phyloP scores from a whole-genome alignment of 2,888 invertebrate genomes.

The Stomorhina lunata region DNA sequence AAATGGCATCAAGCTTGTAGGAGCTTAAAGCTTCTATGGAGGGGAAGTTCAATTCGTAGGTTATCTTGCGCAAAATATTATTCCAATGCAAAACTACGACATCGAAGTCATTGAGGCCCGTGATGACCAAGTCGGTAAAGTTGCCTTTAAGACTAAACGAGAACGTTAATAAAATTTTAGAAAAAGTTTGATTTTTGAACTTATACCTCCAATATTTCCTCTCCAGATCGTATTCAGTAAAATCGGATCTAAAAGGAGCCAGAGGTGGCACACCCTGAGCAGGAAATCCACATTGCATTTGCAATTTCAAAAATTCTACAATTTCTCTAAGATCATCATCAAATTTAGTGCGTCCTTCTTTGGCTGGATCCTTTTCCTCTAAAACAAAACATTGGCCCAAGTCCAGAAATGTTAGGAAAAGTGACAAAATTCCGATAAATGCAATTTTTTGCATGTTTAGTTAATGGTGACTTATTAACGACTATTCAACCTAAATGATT shows the following conservation, averaged over 20 bases:
- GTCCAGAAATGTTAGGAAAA: background rate
- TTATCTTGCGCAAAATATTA: constrained; percentile 70
- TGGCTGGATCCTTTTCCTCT: background rate
- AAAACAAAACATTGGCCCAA: background rate
- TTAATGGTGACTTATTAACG: background rate
- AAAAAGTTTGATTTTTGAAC: background rate
- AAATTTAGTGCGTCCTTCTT: constrained; percentile 64
- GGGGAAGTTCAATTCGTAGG: constrained; percentile 73
- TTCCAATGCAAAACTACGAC: constrained; percentile 71
- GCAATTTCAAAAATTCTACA: constrained; percentile 73
- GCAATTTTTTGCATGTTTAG: constrained; percentile 12
- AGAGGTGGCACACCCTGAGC: constrained; percentile 72
- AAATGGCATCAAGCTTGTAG: constrained; percentile 70
- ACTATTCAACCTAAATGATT: background rate
- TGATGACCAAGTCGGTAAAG: constrained; percentile 70
- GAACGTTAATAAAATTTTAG: background rate
- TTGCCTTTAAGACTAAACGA: constrained; percentile 67
- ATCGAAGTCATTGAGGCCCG: constrained; percentile 74
- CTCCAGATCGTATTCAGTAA: constrained; percentile 61
- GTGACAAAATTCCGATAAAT: background rate
- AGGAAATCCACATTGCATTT: constrained; percentile 77
- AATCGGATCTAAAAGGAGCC: constrained; percentile 72
- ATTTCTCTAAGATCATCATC: constrained; percentile 75
- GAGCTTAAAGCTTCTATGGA: constrained; percentile 67
- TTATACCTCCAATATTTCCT: constrained; percentile 69